These are phyloP conservation scores for Portunus trituberculatus DNA, from an alignment of 1,140 invertebrate species.

Conservation along the genomic window DNA sequence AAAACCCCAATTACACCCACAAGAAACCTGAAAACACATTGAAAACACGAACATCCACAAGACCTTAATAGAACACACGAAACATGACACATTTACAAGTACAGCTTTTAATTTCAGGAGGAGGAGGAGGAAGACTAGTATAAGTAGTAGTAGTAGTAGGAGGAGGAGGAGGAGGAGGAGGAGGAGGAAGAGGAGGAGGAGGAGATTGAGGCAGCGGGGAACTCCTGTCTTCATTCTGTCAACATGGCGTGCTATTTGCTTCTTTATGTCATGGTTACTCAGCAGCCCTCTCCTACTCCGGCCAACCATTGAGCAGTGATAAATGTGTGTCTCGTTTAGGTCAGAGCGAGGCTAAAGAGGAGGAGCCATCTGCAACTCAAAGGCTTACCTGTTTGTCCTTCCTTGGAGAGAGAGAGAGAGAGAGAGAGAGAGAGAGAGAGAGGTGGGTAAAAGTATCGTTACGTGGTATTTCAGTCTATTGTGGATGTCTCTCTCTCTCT, in stretches of 20 bases:
- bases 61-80: no score
- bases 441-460: no score
- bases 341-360: neutral
- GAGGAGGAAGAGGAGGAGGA: neutral
- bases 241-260: constrained; percentile 42
- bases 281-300: neutral
- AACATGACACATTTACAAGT: no score
- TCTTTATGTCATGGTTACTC: constrained; percentile 9
- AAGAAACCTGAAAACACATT: neutral
- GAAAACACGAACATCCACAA: neutral
- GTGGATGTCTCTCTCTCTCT: neutral
- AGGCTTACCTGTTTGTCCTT: neutral
- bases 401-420: no score
- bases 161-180: neutral
- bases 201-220: neutral
- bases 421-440: no score
- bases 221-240: constrained; percentile 31
- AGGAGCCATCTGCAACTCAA: neutral
- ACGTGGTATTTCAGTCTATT: no score
- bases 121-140: no score
- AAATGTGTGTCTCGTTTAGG: constrained; percentile 8
- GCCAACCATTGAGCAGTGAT: neutral
- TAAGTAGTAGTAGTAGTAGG: no score
- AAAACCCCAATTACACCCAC: no score
- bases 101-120: no score